phyloP scores from a whole-genome alignment of 2,888 invertebrate species.

The Perizoma flavofasciatum region DNA sequence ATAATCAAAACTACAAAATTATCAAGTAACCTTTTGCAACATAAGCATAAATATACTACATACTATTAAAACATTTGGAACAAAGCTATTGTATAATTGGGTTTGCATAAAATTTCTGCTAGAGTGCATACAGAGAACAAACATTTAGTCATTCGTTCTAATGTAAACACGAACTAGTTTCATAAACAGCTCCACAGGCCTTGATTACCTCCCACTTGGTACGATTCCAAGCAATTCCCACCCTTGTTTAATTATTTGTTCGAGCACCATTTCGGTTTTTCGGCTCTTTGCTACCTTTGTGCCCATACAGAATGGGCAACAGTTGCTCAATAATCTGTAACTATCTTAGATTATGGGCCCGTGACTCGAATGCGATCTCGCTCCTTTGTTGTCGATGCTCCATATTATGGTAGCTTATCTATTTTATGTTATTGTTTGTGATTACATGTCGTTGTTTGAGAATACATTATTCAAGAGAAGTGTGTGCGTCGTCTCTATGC shows the following conservation, averaged over 20 bases:
- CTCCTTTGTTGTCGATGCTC: conserved; percentile 30
- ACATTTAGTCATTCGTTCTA: conserved; percentile 9
- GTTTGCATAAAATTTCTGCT: conserved; percentile 12
- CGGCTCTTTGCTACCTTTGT: conserved; percentile 49
- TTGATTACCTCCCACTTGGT: conserved; percentile 32
- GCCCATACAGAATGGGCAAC: conserved; percentile 49
- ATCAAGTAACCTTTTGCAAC: no score
- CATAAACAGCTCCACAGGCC: conserved; percentile 23
- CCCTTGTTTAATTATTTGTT: conserved; percentile 47
- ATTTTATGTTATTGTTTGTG: conserved; percentile 28
- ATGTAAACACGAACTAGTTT: conserved; percentile 26
- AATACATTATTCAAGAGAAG: conserved; percentile 18
- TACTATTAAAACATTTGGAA: no score
- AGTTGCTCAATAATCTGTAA: conserved; percentile 61
- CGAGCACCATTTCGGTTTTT: conserved; percentile 47
- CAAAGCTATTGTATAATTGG: background rate
- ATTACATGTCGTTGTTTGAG: conserved; percentile 19
- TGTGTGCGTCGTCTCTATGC: conserved; percentile 1
- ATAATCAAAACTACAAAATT: no score
- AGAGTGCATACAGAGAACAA: background rate
- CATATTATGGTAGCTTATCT: conserved; percentile 20
- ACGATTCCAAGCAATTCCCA: conserved; percentile 31
- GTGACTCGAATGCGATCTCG: conserved; percentile 52
- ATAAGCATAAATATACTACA: no score
- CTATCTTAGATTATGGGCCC: conserved; percentile 58